phyloP scores from a whole-genome alignment of 2,797 vertebrate genomes.

The Enteromius trimaculatus region DNA sequence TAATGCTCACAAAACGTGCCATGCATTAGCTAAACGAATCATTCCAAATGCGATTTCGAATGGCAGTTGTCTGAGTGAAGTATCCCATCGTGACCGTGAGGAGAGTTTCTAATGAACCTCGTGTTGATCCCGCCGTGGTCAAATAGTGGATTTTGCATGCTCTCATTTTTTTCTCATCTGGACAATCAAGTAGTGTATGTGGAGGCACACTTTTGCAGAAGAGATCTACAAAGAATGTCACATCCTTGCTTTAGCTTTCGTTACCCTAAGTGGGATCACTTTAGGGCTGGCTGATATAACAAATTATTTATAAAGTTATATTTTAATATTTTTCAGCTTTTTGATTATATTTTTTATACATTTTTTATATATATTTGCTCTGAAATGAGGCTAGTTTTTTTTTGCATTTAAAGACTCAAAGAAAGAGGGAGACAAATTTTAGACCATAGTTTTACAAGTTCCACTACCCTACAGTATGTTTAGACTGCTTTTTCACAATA shows the following conservation, averaged over 20 bases:
- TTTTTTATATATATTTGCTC: not conserved
- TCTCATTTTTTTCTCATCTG: slow-evolving; percentile 22
- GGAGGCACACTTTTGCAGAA: slow-evolving; percentile 7
- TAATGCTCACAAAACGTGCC: slow-evolving; percentile 35
- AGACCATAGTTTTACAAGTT: not conserved
- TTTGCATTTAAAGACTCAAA: not conserved
- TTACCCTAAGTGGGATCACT: not conserved
- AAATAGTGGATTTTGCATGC: slow-evolving; percentile 31
- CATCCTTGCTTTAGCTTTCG: not conserved
- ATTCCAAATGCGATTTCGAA: slow-evolving; percentile 25
- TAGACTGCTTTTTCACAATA: not conserved
- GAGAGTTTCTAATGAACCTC: slow-evolving; percentile 17
- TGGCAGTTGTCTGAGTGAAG: slow-evolving; percentile 18
- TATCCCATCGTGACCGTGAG: not conserved
- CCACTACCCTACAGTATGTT: not conserved
- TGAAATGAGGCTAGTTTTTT: not conserved
- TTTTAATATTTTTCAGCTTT: not conserved
- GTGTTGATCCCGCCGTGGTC: not conserved
- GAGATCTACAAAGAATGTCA: not conserved
- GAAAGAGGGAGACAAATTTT: no score
- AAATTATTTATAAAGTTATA: not conserved
- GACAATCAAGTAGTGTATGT: slow-evolving; percentile 27
- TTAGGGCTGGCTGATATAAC: slow-evolving; percentile 21
- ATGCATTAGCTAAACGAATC: slow-evolving; percentile 17
- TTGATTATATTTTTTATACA: not conserved